Conservation (phyloP, 2,797 vertebrate genomes). For the Malurus splendens region DNA sequence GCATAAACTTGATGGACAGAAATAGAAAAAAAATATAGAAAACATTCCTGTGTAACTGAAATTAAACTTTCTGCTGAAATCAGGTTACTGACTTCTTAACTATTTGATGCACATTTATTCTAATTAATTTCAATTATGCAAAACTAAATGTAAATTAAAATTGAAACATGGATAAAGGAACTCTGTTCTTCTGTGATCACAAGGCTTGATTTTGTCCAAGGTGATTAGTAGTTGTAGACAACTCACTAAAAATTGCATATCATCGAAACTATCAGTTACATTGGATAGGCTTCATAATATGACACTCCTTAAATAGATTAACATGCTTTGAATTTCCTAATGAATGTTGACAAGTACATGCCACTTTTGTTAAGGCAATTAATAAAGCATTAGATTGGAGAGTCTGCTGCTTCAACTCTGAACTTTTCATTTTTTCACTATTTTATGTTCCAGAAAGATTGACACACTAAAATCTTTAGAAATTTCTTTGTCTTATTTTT, state of each 20-base stretch:
- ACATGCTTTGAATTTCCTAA: slow-evolving; percentile 13
- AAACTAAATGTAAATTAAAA: neutral
- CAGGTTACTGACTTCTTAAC: neutral
- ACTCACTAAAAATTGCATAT: neutral
- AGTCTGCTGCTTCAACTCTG: neutral
- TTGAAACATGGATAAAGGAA: neutral
- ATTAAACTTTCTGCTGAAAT: neutral
- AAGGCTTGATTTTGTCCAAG: neutral
- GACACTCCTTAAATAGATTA: slow-evolving; percentile 13
- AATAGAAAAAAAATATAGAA: neutral
- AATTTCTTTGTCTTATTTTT: neutral
- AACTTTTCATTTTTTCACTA: neutral
- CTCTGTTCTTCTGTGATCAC: neutral
- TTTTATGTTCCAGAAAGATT: neutral
- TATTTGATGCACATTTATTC: slow-evolving; percentile 32
- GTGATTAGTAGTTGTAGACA: neutral
- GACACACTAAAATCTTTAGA: neutral
- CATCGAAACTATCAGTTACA: neutral
- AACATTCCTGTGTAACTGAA: neutral
- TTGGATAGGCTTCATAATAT: neutral
- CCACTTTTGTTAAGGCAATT: slow-evolving; percentile 15
- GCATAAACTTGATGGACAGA: neutral
- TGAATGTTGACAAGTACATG: slow-evolving; percentile 12
- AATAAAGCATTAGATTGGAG: slow-evolving; percentile 24
- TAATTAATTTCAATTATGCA: slow-evolving; percentile 42